Percentiles rank a stretch among this genome's conserved stretches.
These are phyloP conservation scores for Apeltes quadracus DNA, from an alignment of 2,113 vertebrate genomes.

Conservation along the genomic window DNA sequence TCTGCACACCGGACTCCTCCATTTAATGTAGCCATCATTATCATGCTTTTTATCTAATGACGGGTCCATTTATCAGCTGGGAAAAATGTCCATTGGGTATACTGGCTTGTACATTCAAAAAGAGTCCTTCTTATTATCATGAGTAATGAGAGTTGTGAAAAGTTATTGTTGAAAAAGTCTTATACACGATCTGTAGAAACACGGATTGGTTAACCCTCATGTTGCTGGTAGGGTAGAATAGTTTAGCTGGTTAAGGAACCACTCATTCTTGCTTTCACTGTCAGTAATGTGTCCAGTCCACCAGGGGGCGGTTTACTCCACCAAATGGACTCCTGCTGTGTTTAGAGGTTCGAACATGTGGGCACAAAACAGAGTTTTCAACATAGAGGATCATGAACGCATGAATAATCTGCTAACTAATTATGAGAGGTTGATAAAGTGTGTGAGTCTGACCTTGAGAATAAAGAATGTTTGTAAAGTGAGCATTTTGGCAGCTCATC, in stretches of 20 bases:
- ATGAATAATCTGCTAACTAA: neutral
- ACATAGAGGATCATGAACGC: neutral
- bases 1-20: neutral
- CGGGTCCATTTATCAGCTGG: neutral
- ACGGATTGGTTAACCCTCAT: neutral
- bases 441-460: neutral
- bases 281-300: constrained; percentile 34
- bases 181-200: neutral
- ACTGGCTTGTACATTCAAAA: neutral
- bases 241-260: neutral
- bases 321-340: constrained; percentile 3
- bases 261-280: neutral
- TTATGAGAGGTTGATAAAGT: neutral
- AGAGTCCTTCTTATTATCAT: neutral
- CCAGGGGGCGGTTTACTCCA: constrained; percentile 68
- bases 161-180: neutral
- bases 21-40: neutral
- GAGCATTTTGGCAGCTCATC: neutral
- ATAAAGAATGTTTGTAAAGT: neutral
- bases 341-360: neutral
- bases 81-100: neutral
- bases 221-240: neutral
- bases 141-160: neutral
- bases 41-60: neutral
- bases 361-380: neutral